Conservation (phyloP, 2,888 invertebrate species). For the Philereme transversata region DNA sequence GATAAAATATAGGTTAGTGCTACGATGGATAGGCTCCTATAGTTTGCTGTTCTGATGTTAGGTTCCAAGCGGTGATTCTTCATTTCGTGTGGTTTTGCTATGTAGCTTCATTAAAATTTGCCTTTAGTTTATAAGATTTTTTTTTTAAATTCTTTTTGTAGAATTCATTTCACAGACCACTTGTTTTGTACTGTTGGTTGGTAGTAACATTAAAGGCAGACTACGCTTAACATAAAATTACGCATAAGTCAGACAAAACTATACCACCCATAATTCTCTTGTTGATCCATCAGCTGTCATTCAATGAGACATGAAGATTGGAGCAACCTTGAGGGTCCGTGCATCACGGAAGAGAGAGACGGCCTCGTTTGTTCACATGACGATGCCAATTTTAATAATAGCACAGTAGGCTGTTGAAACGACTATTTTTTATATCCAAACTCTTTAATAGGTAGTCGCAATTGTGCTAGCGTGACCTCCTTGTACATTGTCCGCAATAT, state of each 20-base stretch:
- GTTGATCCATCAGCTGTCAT: constrained; percentile 1
- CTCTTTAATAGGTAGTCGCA: too few species aligned
- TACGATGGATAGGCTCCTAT: not conserved
- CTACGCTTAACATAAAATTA: too few species aligned
- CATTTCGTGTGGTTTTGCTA: not conserved
- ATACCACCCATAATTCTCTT: not conserved
- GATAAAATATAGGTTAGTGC: not conserved
- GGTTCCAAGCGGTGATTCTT: not conserved
- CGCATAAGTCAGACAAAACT: not conserved
- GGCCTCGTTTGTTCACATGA: not conserved
- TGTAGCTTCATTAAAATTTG: too few species aligned
- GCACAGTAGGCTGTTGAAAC: not conserved
- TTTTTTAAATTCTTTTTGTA: too few species aligned
- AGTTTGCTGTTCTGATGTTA: not conserved
- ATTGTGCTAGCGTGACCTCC: not conserved
- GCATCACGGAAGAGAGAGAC: constrained; percentile 7
- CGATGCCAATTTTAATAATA: too few species aligned
- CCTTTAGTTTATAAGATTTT: too few species aligned
- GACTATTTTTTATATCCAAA: not conserved
- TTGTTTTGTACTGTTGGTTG: too few species aligned
- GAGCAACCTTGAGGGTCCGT: constrained; percentile 1
- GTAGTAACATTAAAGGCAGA: too few species aligned
- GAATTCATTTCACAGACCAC: too few species aligned
- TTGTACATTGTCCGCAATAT: constrained; percentile 43
- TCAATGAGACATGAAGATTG: constrained; percentile 13